A percentile compares a stretch with the other conserved stretches of the same genome.
Evolutionary conservation across 2,113 vertebrate species (phyloP).

Genomic region (Mesitornis unicolor): DNA sequence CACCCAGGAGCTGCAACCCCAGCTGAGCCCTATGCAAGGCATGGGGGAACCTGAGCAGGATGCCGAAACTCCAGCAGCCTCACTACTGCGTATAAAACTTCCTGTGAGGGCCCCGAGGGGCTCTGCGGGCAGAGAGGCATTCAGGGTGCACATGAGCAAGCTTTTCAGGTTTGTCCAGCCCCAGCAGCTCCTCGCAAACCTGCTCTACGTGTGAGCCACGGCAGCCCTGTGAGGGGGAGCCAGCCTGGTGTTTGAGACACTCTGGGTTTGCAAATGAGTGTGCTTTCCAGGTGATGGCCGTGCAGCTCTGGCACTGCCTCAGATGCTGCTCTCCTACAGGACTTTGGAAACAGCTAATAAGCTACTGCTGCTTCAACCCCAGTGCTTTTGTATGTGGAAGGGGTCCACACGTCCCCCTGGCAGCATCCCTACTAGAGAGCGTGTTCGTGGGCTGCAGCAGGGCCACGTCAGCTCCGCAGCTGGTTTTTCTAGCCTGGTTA

Average conservation of each 20-base stretch:
- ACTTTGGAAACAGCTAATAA: not conserved
- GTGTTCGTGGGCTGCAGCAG: not conserved
- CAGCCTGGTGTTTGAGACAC: not conserved
- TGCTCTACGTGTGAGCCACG: not conserved
- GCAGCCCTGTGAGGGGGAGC: not conserved
- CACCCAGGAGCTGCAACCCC: not conserved
- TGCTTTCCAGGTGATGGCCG: not conserved
- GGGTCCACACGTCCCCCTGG: not conserved
- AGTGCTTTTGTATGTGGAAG: accelerated
- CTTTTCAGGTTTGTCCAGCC: constrained; percentile 2
- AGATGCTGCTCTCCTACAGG: not conserved
- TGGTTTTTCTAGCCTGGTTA: not conserved
- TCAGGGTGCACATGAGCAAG: not conserved
- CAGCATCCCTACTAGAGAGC: not conserved
- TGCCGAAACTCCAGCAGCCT: accelerated
- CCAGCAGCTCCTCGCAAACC: not conserved
- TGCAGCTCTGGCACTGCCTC: not conserved
- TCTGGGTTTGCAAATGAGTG: not conserved
- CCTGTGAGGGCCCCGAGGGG: not conserved
- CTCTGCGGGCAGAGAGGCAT: accelerated
- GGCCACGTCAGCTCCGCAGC: accelerated
- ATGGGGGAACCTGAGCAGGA: accelerated
- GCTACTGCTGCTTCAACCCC: not conserved
- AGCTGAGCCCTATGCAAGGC: not conserved
- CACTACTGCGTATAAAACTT: accelerated